Percentiles rank a stretch among this genome's conserved stretches.
phyloP scores from a whole-genome alignment of 2,888 invertebrate species.

The Panzeria rudis region DNA sequence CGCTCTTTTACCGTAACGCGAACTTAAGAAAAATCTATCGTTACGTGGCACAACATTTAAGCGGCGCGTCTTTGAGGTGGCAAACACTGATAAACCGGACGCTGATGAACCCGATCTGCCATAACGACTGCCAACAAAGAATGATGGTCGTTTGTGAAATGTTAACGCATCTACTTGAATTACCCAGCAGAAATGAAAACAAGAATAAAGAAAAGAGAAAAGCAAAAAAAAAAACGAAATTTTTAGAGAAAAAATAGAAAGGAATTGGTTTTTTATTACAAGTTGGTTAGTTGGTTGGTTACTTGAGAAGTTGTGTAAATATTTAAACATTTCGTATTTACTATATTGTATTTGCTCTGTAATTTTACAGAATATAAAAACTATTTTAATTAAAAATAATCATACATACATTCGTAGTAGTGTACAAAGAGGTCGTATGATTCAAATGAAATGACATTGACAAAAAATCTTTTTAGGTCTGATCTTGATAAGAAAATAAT shows the following conservation, averaged over 20 bases:
- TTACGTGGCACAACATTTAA: slow-evolving; percentile 83
- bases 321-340: neutral
- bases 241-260: neutral
- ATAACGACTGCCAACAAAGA: slow-evolving; percentile 84
- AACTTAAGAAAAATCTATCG: slow-evolving; percentile 83
- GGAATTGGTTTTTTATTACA: slow-evolving; percentile 41
- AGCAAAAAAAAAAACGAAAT: slow-evolving; percentile 8
- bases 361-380: neutral
- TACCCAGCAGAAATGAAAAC: slow-evolving; percentile 19
- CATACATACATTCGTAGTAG: neutral
- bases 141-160: slow-evolving; percentile 81
- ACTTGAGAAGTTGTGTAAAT: slow-evolving; percentile 23
- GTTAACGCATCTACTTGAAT: slow-evolving; percentile 71
- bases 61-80: slow-evolving; percentile 79
- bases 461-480: too few relatives aligned
- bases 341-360: neutral
- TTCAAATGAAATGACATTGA: too few relatives aligned
- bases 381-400: neutral
- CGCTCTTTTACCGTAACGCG: slow-evolving; percentile 83
- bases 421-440: neutral
- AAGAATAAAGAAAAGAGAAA: slow-evolving; percentile 20
- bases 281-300: neutral
- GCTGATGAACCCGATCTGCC: slow-evolving; percentile 79
- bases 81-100: slow-evolving; percentile 72
- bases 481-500: too few relatives aligned